Conservation (phyloP, 2,888 invertebrate species). For the Anoplius nigerrimus region DNA sequence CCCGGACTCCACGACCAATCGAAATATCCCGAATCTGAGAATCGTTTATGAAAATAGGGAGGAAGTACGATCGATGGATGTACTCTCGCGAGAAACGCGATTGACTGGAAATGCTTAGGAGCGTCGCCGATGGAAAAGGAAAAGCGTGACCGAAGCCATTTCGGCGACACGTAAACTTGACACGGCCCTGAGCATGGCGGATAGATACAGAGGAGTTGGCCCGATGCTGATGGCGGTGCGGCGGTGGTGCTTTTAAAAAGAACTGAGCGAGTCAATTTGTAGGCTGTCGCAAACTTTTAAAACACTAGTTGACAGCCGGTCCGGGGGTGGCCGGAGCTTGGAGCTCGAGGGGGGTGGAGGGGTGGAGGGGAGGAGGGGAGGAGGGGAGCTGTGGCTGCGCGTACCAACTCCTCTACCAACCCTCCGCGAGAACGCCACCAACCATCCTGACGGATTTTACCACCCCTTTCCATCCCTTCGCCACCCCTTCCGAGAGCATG, state of each 20-base stretch:
- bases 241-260: slow-evolving; percentile 72
- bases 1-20: no score
- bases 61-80: no score
- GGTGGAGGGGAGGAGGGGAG: not conserved
- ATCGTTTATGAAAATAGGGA: no score
- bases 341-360: not conserved
- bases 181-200: slow-evolving; percentile 35
- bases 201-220: slow-evolving; percentile 32
- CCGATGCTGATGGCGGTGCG: slow-evolving; percentile 66
- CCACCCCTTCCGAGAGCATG: slow-evolving; percentile 10
- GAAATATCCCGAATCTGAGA: no score
- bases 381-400: slow-evolving; percentile 26
- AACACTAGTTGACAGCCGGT: slow-evolving; percentile 75
- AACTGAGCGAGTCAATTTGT: slow-evolving; percentile 76
- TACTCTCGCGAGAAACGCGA: not conserved
- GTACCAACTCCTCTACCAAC: slow-evolving; percentile 9
- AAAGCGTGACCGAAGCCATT: slow-evolving; percentile 10
- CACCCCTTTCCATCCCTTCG: slow-evolving; percentile 14
- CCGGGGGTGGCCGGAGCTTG: slow-evolving; percentile 34
- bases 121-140: not conserved
- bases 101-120: not conserved
- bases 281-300: slow-evolving; percentile 75
- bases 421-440: slow-evolving; percentile 21
- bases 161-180: slow-evolving; percentile 12
- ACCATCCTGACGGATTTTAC: slow-evolving; percentile 61